Evolutionary conservation across 2,888 invertebrate genomes (phyloP).

Genomic region (Tipula unca): DNA sequence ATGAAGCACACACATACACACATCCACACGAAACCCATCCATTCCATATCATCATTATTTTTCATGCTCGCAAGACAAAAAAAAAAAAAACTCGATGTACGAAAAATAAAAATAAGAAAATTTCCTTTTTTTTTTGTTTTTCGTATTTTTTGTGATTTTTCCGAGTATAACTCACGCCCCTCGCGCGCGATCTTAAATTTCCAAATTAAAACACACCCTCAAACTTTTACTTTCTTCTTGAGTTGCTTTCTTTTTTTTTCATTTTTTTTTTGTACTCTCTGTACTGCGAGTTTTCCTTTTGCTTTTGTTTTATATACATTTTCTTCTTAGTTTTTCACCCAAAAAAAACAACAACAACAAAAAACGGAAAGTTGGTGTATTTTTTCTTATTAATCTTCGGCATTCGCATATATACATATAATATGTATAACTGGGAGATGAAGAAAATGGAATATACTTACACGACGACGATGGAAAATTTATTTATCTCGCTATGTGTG

Average conservation of each 20-base stretch:
- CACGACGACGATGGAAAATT: not conserved
- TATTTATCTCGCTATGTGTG: not conserved
- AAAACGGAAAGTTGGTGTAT: not conserved
- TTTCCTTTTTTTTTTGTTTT: not conserved
- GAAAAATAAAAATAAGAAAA: not conserved
- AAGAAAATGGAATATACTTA: not conserved
- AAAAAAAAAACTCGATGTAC: not conserved
- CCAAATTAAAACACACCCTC: slow-evolving; percentile 20
- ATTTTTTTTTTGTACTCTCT: not conserved
- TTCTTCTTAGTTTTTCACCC: not conserved
- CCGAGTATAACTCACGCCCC: slow-evolving; percentile 16
- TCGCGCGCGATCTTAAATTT: slow-evolving; percentile 19
- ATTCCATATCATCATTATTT: slow-evolving; percentile 16
- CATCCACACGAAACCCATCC: not conserved
- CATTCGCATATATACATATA: not conserved
- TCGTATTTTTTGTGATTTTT: not conserved
- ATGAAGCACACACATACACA: not conserved
- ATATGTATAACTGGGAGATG: not conserved
- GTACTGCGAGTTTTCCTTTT: slow-evolving; percentile 16
- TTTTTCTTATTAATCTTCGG: slow-evolving; percentile 14
- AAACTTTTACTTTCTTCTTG: slow-evolving; percentile 17
- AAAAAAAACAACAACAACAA: not conserved
- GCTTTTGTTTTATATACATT: slow-evolving; percentile 2
- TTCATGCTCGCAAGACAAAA: not conserved
- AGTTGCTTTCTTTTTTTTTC: slow-evolving; percentile 2